Percentiles rank a stretch among this genome's conserved stretches.
phyloP scores from a whole-genome alignment of 2,888 invertebrate species.

The Agriopis marginaria region DNA sequence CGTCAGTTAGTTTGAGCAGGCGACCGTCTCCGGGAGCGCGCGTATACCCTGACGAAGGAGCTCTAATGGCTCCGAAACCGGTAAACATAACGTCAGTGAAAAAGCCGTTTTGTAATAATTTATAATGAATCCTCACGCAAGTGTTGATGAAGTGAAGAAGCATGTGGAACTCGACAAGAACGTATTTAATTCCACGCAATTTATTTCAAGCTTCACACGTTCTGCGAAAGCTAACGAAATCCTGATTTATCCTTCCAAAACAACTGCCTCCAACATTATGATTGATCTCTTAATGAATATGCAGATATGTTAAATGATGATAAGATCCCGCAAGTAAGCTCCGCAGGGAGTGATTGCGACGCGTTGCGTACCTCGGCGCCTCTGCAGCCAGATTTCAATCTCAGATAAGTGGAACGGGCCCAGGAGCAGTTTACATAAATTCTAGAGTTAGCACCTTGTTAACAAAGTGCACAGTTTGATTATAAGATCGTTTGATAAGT shows the following conservation, averaged over 20 bases:
- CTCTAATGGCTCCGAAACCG: too few species aligned
- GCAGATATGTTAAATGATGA: slow-evolving; percentile 81
- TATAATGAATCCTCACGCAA: too few species aligned
- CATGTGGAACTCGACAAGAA: neutral
- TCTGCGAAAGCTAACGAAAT: slow-evolving; percentile 33
- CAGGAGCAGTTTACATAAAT: slow-evolving; percentile 84
- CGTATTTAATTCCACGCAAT: slow-evolving; percentile 27
- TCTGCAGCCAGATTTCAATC: slow-evolving; percentile 81
- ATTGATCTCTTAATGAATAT: slow-evolving; percentile 85
- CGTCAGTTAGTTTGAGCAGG: too few species aligned
- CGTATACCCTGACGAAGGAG: too few species aligned
- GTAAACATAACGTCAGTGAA: too few species aligned
- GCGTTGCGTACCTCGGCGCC: slow-evolving; percentile 66
- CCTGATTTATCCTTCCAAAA: slow-evolving; percentile 35
- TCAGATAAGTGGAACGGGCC: slow-evolving; percentile 79
- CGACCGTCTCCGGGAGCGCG: too few species aligned
- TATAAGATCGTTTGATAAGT: slow-evolving; percentile 76
- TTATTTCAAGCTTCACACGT: slow-evolving; percentile 28
- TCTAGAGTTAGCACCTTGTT: slow-evolving; percentile 84
- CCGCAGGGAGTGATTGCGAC: slow-evolving; percentile 81
- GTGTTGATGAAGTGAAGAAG: neutral
- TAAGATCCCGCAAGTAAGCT: slow-evolving; percentile 80
- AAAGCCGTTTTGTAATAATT: too few species aligned
- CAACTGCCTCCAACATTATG: slow-evolving; percentile 64
- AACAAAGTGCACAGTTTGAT: slow-evolving; percentile 83